Conservation (phyloP, 1,140 invertebrate species). For the Drosophila littoralis region DNA sequence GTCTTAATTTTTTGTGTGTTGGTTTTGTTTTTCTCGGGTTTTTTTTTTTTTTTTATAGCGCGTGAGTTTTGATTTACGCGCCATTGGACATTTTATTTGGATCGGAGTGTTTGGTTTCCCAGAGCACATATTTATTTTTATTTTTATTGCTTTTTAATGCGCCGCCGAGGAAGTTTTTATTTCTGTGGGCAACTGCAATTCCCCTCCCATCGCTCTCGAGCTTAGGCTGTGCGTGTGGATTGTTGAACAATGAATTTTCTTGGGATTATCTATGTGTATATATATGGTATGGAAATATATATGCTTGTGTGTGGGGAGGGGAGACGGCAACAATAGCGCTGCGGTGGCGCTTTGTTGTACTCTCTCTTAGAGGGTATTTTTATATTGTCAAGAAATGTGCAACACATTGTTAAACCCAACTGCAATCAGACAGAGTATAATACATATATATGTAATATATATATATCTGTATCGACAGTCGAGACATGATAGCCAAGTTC, state of each 20-base stretch:
- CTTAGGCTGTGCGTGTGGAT: constrained; percentile 46
- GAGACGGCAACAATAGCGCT: constrained; percentile 14
- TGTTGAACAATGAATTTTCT: constrained; percentile 77
- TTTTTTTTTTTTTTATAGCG: constrained; percentile 58
- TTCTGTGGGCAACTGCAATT: constrained; percentile 60
- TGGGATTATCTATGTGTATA: constrained; percentile 67
- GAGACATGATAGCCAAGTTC: too few relatives aligned
- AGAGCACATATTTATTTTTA: constrained; percentile 77
- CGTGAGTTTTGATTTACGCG: constrained; percentile 81
- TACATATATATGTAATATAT: too few relatives aligned
- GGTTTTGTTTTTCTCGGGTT: constrained; percentile 39
- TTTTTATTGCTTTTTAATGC: constrained; percentile 83
- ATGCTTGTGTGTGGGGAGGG: background rate
- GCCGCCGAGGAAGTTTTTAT: constrained; percentile 77
- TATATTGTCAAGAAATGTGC: background rate
- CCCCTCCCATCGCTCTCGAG: constrained; percentile 2
- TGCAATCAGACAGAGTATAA: too few relatives aligned
- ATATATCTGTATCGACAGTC: too few relatives aligned
- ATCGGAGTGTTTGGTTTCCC: constrained; percentile 67
- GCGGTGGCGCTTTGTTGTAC: constrained; percentile 62
- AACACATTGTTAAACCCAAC: background rate
- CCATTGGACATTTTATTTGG: constrained; percentile 77
- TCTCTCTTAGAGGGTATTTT: background rate
- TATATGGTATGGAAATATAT: constrained; percentile 39
- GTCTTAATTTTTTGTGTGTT: constrained; percentile 46